phyloP scores from a whole-genome alignment of 2,113 vertebrate genomes.

The Herpetotheres cachinnans region DNA sequence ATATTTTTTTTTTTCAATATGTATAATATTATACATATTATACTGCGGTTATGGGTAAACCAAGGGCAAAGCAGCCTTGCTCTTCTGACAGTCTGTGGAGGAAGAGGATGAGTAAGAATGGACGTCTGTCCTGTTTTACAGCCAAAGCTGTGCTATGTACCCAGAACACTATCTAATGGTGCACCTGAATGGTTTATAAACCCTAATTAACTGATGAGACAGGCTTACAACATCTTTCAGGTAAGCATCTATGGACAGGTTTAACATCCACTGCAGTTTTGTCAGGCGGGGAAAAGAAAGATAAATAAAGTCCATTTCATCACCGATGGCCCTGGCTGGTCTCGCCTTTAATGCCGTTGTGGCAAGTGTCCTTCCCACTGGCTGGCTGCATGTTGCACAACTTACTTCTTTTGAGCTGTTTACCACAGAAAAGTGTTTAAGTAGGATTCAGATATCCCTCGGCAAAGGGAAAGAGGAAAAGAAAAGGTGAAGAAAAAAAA shows the following conservation, averaged over 20 bases:
- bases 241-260: no score
- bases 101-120: background rate
- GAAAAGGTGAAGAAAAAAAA: background rate
- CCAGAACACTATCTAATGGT: no score
- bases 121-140: background rate
- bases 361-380: background rate
- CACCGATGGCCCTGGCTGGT: background rate
- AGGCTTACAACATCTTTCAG: background rate
- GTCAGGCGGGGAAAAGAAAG: background rate
- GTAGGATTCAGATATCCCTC: slow-evolving; percentile 40
- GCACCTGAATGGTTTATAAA: background rate
- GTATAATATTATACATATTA: no score
- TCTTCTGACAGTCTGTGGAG: background rate
- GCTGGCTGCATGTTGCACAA: background rate
- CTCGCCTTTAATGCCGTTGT: background rate
- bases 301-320: background rate
- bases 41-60: no score
- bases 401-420: background rate
- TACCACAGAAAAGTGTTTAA: slow-evolving; percentile 41
- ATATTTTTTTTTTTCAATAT: no score
- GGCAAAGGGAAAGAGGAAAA: slow-evolving; percentile 31
- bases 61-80: background rate
- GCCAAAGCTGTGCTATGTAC: background rate
- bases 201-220: background rate
- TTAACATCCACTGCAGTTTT: background rate